Percentiles rank a stretch among this genome's conserved stretches.
These are phyloP conservation scores for Balearica regulorum DNA, from an alignment of 2,797 vertebrate genomes.

Conservation along the genomic window DNA sequence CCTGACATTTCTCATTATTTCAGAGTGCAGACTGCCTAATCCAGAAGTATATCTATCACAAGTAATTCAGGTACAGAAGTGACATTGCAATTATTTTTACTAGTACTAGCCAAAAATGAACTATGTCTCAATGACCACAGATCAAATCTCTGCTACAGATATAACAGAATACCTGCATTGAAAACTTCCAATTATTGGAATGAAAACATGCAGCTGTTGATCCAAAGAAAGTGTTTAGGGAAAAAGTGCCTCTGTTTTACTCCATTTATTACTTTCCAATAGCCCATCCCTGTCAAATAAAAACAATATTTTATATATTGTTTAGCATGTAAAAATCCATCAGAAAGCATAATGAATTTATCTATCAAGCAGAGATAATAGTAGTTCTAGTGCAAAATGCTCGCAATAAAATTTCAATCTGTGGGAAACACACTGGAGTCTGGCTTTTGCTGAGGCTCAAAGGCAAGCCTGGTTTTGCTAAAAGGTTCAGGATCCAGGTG, in stretches of 20 bases:
- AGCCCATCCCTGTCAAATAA: not conserved
- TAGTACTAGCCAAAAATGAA: constrained; percentile 43
- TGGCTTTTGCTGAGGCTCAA: not conserved
- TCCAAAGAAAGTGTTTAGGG: not conserved
- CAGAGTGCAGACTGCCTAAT: constrained; percentile 36
- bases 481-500: not conserved
- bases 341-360: not conserved
- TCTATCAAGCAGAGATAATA: not conserved
- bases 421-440: not conserved
- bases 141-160: constrained; percentile 37
- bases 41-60: constrained; percentile 55
- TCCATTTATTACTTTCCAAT: constrained; percentile 10
- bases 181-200: constrained; percentile 27
- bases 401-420: not conserved
- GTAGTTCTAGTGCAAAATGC: not conserved
- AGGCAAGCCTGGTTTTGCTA: not conserved
- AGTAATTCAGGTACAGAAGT: constrained; percentile 46
- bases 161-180: not conserved
- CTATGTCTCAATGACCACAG: constrained; percentile 12
- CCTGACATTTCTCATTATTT: constrained; percentile 63
- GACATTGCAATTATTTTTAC: constrained; percentile 56
- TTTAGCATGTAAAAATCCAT: constrained; percentile 6
- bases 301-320: not conserved
- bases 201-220: not conserved
- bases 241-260: not conserved